Percentiles rank a stretch among this genome's conserved stretches.
phyloP scores from a whole-genome alignment of 64 coral and sea anemone species.

The Montipora efflorescens region DNA sequence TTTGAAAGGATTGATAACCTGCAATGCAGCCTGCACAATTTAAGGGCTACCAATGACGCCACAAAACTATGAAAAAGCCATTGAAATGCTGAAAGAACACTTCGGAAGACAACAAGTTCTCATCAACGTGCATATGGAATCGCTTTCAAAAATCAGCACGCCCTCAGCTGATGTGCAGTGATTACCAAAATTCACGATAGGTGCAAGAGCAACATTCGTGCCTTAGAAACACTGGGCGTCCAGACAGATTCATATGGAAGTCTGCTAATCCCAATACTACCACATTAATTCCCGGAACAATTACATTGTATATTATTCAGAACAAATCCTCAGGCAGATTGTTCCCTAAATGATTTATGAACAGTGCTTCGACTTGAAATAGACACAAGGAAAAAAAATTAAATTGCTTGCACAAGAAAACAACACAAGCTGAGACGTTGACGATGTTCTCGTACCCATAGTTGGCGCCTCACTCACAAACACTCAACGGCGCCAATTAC shows the following conservation, averaged over 20 bases:
- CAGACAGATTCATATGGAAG: slow-evolving; percentile 79
- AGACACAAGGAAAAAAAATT: slow-evolving; percentile 69
- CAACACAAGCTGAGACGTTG: slow-evolving; percentile 35
- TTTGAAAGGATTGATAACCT: slow-evolving; percentile 37
- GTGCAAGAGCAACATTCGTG: slow-evolving; percentile 75
- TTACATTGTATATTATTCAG: slow-evolving; percentile 29
- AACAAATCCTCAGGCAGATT: slow-evolving; percentile 50
- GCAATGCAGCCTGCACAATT: slow-evolving; percentile 46
- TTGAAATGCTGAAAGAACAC: slow-evolving; percentile 46
- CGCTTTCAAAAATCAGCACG: slow-evolving; percentile 13
- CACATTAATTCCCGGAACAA: slow-evolving; percentile 51
- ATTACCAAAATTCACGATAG: slow-evolving; percentile 68
- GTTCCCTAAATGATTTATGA: slow-evolving; percentile 52
- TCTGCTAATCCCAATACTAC: slow-evolving; percentile 67
- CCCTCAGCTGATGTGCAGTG: slow-evolving; percentile 33
- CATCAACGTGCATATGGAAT: slow-evolving; percentile 49
- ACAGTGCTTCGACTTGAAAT: slow-evolving; percentile 57
- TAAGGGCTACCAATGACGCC: slow-evolving; percentile 47
- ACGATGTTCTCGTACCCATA: slow-evolving; percentile 57
- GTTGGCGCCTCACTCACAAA: slow-evolving; percentile 54
- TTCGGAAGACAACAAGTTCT: slow-evolving; percentile 34
- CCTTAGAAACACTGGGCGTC: slow-evolving; percentile 62
- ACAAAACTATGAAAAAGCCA: slow-evolving; percentile 60
- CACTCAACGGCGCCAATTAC: slow-evolving; percentile 34
- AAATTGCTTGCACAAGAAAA: slow-evolving; percentile 34